Evolutionary conservation across 1,140 invertebrate species (phyloP), one percentile per base, ranked within the genome.

Genomic region (Leptinotarsa lineolata): DNA sequence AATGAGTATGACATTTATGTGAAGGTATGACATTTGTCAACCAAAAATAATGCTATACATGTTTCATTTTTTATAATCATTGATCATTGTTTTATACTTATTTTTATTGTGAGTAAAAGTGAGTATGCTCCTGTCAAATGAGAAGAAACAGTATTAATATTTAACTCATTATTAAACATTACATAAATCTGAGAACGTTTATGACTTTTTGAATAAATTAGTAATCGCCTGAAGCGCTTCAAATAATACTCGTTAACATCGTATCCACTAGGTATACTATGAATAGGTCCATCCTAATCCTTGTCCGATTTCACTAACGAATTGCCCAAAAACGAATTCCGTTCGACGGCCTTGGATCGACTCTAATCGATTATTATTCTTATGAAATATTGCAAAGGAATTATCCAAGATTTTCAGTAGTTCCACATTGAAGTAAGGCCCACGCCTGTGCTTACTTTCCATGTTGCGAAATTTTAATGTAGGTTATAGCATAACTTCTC

Each of bases 401-500:
- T 54, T 54, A 54, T 54, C 48, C 16, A 63, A 63, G 61, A 63
- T 63, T 63, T 63, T 63, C 24, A 63, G 61, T 63, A 22, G 61
- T 24, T 63, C 22, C 22, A 63, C 20, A 63, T 21, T 63, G 20
- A 24, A 15, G 22, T 63, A 63, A 63, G 16, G 60, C 22, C 60
- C 20, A 30, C 24, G 20, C 20, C 39, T 45, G 20, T 39, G 44
- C 16, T 18, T 16, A 67, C 65, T 67, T 67, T 67, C 65, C 65
- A 67, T 67, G 39, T 67, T 67, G 65, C 20, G 65, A 67, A 67
- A 67, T 44, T 45, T 5, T 16, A 44, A 67, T 39, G 39, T 30
- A 67, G 65, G 65, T 67, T 67, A 67, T 67, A 67, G 44, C 45
- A 13, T 67, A 67, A n/a, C 65, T 44, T 16, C 24, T 67, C 30